Evolutionary conservation across 2,797 vertebrate species (phyloP).

Genomic region (Pseudotriccus pelzelni): DNA sequence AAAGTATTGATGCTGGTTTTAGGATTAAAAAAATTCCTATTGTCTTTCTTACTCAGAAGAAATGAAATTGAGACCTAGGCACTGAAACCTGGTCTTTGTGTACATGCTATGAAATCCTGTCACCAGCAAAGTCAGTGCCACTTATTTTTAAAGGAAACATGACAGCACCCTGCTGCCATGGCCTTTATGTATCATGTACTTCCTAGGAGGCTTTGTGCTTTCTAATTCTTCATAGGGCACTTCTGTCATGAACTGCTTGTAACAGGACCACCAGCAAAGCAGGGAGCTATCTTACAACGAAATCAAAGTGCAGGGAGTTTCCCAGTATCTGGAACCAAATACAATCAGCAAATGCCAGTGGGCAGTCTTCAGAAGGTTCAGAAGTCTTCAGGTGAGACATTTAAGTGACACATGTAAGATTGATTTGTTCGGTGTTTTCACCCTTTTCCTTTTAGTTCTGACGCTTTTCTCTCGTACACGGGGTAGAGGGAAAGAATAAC

Average conservation of each 20-base stretch:
- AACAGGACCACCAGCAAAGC: background rate
- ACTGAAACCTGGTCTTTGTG: background rate
- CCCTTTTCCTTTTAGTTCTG: background rate
- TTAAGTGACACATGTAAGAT: background rate
- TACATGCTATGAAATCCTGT: background rate
- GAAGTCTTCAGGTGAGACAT: background rate
- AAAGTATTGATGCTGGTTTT: background rate
- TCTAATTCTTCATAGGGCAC: background rate
- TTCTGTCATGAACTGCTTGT: background rate
- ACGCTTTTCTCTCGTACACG: background rate
- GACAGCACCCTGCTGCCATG: background rate
- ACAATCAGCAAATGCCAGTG: background rate
- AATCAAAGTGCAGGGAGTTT: background rate
- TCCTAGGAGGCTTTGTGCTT: background rate
- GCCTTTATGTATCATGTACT: background rate
- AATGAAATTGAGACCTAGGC: background rate
- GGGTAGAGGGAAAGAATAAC: background rate
- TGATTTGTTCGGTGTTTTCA: background rate
- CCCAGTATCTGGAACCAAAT: background rate
- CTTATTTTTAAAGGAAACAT: background rate
- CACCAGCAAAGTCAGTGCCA: background rate
- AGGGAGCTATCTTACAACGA: background rate
- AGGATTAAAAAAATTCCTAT: background rate
- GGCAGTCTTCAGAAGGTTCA: background rate
- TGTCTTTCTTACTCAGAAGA: background rate